Percentiles rank a stretch among this genome's conserved stretches.
Conservation (phyloP, 2,113 vertebrate species). For the Paratilapia polleni region DNA sequence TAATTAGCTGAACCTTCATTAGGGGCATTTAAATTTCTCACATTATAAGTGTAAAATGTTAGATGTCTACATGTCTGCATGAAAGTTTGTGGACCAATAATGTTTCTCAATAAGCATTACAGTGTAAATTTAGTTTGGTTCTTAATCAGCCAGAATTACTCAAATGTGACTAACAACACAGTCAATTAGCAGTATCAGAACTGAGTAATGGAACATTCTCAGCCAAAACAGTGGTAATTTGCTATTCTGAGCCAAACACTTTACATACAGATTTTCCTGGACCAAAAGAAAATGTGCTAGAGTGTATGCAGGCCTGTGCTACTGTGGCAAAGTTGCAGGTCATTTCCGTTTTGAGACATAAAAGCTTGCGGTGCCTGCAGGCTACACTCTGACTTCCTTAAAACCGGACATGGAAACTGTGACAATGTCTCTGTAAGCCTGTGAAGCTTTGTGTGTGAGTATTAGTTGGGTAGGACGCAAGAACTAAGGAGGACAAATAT, state of each 20-base stretch:
- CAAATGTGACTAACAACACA: not conserved
- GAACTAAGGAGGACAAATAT: not conserved
- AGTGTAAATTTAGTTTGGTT: not conserved
- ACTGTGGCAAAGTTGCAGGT: constrained; percentile 60
- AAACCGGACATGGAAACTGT: constrained; percentile 72
- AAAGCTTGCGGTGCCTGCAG: constrained; percentile 50
- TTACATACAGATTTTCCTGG: constrained; percentile 24
- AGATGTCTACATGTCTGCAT: not conserved
- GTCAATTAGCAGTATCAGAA: not conserved
- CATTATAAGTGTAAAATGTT: not conserved
- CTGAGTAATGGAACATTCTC: constrained; percentile 27
- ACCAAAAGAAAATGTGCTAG: constrained; percentile 21
- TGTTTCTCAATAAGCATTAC: not conserved
- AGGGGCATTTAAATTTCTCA: not conserved
- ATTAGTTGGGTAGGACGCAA: constrained; percentile 1
- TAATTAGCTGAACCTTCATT: not conserved
- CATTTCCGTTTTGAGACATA: constrained; percentile 68
- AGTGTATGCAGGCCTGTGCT: constrained; percentile 38
- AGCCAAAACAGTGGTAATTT: not conserved
- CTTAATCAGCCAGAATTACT: not conserved
- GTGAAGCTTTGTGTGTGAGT: constrained; percentile 20
- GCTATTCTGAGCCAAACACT: constrained; percentile 30
- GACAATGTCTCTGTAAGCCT: constrained; percentile 40
- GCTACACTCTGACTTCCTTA: constrained; percentile 43
- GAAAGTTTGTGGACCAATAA: too few relatives aligned